These are phyloP conservation scores for Cryptus viduatorius DNA, from an alignment of 2,888 invertebrate species.

Conservation along the genomic window DNA sequence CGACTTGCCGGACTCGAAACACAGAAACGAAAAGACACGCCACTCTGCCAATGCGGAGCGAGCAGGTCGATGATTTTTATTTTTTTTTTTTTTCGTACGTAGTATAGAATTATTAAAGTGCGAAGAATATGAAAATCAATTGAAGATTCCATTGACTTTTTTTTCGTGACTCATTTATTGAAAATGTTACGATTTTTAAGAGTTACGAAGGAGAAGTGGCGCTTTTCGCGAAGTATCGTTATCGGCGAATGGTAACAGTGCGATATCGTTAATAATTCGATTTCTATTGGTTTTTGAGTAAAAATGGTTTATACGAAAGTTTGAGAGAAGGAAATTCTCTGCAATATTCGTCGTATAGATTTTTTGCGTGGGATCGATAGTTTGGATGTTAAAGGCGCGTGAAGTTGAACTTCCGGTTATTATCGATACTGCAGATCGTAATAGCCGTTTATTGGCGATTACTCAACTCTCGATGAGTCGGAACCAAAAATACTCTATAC, in stretches of 20 bases:
- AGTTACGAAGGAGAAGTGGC: neutral
- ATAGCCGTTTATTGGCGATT: neutral
- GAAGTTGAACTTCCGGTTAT: conserved; percentile 5
- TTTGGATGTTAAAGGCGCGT: neutral
- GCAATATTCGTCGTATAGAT: neutral
- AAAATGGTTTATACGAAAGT: neutral
- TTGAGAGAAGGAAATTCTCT: neutral
- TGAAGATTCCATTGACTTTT: neutral
- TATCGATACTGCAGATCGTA: neutral
- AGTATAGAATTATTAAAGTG: neutral
- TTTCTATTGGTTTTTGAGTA: neutral
- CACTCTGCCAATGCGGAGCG: conserved; percentile 47
- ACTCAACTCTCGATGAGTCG: neutral
- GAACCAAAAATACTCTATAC: neutral
- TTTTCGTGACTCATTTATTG: neutral
- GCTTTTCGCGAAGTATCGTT: neutral
- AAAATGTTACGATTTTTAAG: neutral
- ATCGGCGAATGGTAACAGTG: neutral
- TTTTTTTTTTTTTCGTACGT: conserved; percentile 15
- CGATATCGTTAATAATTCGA: neutral
- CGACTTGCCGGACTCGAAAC: conserved; percentile 53
- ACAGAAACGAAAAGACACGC: conserved; percentile 45
- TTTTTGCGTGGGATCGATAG: neutral
- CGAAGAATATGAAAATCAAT: neutral
- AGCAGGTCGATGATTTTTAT: conserved; percentile 26